phyloP scores from a whole-genome alignment of 2,113 vertebrate genomes.

The Montifringilla adamsi region DNA sequence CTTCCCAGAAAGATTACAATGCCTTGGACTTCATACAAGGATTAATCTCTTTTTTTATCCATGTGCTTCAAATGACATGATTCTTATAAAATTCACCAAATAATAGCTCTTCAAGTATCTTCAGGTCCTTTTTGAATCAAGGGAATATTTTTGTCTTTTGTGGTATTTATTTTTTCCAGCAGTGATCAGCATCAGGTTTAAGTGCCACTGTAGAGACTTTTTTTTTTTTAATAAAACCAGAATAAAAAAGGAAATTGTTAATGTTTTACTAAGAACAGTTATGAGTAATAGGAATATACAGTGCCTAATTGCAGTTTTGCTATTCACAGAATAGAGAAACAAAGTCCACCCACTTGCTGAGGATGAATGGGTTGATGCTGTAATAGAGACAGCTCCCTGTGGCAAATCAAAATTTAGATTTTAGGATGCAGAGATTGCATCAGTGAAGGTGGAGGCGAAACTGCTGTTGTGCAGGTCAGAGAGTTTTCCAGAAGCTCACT shows the following conservation, averaged over 20 bases:
- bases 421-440: neutral
- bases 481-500: neutral
- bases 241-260: neutral
- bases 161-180: neutral
- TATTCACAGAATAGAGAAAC: constrained; percentile 30
- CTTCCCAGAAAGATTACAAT: neutral
- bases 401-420: neutral
- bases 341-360: constrained; percentile 20
- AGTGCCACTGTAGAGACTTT: neutral
- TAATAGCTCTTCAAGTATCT: neutral
- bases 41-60: neutral
- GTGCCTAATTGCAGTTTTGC: constrained; percentile 2
- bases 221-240: neutral
- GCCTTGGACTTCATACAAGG: neutral
- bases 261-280: neutral
- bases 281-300: constrained; percentile 1
- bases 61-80: neutral
- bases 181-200: neutral
- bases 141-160: neutral
- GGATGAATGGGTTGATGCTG: constrained; percentile 11
- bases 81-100: neutral
- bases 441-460: neutral
- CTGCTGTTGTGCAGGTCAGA: neutral
- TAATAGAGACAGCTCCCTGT: neutral
- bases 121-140: neutral